A percentile compares a stretch with the other conserved stretches of the same genome.
Evolutionary conservation across 2,113 vertebrate species (phyloP).

Genomic region (Peromyscus californicus): DNA sequence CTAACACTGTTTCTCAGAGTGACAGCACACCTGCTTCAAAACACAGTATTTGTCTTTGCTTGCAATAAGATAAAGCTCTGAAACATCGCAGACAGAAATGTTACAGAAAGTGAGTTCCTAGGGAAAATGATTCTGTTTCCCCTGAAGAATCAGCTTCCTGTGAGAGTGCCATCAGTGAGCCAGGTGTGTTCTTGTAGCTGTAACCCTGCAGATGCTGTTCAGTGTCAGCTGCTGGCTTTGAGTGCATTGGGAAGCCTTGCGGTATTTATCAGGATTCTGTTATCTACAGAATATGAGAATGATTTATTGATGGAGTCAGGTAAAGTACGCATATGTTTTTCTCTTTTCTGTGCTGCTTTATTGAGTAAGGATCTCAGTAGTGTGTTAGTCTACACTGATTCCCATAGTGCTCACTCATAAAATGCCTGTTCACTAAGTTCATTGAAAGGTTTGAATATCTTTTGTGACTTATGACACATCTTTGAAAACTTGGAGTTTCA

Average conservation of each 20-base stretch:
- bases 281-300: conserved; percentile 30
- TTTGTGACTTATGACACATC: conserved; percentile 39
- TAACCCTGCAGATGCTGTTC: neutral
- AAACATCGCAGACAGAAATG: conserved; percentile 32
- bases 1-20: conserved; percentile 53
- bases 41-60: conserved; percentile 53
- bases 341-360: neutral
- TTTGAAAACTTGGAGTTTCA: conserved; percentile 60
- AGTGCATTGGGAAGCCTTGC: neutral
- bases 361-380: neutral
- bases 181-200: conserved; percentile 21
- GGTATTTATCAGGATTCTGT: neutral
- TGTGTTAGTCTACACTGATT: neutral
- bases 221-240: neutral
- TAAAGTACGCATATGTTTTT: neutral
- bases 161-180: neutral
- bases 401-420: neutral
- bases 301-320: neutral
- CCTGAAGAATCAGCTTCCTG: neutral
- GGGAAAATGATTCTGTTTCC: conserved; percentile 49
- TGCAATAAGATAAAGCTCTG: conserved; percentile 38
- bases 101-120: conserved; percentile 8
- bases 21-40: conserved; percentile 21
- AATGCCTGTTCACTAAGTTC: conserved; percentile 15
- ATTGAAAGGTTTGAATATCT: conserved; percentile 32